These are phyloP conservation scores for Diloba caeruleocephala DNA, from an alignment of 2,888 invertebrate genomes.

Conservation along the genomic window DNA sequence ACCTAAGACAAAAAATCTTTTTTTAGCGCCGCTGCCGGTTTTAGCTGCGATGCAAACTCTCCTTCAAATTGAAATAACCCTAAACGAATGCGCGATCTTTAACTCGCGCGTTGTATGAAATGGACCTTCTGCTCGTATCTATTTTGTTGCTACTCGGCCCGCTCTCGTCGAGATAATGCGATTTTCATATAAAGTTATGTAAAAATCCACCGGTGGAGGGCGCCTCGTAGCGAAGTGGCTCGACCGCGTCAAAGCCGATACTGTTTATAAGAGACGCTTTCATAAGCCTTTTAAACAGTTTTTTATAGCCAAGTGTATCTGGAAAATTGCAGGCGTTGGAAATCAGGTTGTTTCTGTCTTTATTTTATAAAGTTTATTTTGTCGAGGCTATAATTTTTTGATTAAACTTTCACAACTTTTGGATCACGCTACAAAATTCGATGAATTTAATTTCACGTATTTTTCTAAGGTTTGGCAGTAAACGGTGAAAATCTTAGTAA, in stretches of 20 bases:
- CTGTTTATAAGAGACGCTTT: conserved; percentile 51
- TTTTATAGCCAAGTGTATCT: conserved; percentile 27
- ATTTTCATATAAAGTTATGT: conserved; percentile 75
- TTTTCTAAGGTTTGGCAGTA: too few relatives aligned
- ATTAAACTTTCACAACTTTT: conserved; percentile 21
- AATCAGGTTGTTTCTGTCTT: conserved; percentile 9
- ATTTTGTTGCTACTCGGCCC: conserved; percentile 6
- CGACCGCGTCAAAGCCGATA: conserved; percentile 48
- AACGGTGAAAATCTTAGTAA: too few relatives aligned
- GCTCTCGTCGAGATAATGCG: conserved; percentile 61
- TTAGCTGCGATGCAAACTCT: too few relatives aligned
- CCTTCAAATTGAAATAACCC: too few relatives aligned
- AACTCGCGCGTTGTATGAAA: too few relatives aligned
- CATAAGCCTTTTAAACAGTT: conserved; percentile 47
- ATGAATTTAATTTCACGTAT: too few relatives aligned
- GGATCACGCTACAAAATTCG: not conserved
- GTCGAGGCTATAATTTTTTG: too few relatives aligned
- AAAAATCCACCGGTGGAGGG: conserved; percentile 60
- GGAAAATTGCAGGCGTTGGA: conserved; percentile 11
- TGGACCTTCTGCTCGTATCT: conserved; percentile 21
- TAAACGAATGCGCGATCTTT: too few relatives aligned
- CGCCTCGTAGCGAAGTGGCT: conserved; percentile 59
- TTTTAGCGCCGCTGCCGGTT: too few relatives aligned
- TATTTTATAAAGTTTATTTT: conserved; percentile 1
- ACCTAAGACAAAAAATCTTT: too few relatives aligned